Conservation (phyloP, 53 echinoderm and acorn worm genomes). For the Holothuria scabra region DNA sequence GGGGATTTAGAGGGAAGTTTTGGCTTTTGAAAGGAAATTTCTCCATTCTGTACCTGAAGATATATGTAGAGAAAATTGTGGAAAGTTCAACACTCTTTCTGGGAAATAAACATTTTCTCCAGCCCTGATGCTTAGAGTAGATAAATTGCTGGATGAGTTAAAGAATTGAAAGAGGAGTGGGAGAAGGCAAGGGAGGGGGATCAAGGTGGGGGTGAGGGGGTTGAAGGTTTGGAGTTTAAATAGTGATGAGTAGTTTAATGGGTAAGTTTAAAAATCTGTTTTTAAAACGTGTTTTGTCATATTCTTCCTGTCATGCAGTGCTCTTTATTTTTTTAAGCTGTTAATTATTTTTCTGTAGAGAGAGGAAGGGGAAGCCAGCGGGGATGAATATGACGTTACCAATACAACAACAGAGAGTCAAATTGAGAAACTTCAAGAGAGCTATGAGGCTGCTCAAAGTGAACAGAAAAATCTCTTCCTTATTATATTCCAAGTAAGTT, state of each 20-base stretch:
- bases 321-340: too few relatives aligned
- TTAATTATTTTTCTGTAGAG: conserved; percentile 21
- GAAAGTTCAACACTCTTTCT: too few relatives aligned
- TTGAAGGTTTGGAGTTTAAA: not conserved
- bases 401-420: conserved; percentile 72
- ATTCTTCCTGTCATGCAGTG: too few relatives aligned
- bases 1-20: too few relatives aligned
- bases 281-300: too few relatives aligned
- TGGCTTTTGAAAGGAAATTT: too few relatives aligned
- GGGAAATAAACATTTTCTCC: too few relatives aligned
- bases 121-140: too few relatives aligned
- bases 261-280: not conserved
- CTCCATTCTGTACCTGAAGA: too few relatives aligned
- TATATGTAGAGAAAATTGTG: too few relatives aligned
- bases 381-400: conserved; percentile 66
- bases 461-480: conserved; percentile 99
- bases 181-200: not conserved
- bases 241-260: not conserved
- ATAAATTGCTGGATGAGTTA: too few relatives aligned
- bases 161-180: not conserved
- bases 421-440: conserved; percentile 86
- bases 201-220: not conserved
- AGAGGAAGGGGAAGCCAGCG: conserved; percentile 64
- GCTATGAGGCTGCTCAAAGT: conserved; percentile 89
- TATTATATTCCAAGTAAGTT: conserved; percentile 94